Evolutionary conservation across 2,797 vertebrate species (phyloP).

Genomic region (Podarcis siculus): DNA sequence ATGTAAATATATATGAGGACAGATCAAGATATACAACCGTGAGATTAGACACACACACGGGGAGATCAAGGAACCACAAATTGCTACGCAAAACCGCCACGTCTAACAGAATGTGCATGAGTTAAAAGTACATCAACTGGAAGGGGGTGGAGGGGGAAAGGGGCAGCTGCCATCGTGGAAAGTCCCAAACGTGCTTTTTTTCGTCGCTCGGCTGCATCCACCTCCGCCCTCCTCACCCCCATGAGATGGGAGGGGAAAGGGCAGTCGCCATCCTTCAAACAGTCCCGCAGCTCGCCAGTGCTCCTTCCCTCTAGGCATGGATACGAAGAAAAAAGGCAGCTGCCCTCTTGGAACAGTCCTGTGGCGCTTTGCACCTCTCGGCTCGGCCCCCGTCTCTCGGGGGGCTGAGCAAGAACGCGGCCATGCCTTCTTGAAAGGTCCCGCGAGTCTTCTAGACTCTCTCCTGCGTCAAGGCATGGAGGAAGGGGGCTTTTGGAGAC

Average conservation of each 20-base stretch:
- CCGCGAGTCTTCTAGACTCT: constrained; percentile 26
- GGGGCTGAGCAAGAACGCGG: neutral
- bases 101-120: constrained; percentile 81
- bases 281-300: constrained; percentile 45
- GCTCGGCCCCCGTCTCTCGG: neutral
- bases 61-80: constrained; percentile 74
- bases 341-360: constrained; percentile 29
- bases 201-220: neutral
- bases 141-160: constrained; percentile 51
- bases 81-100: constrained; percentile 82
- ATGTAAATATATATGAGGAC: constrained; percentile 75
- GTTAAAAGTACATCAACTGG: constrained; percentile 77
- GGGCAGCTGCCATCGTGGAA: constrained; percentile 53
- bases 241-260: neutral
- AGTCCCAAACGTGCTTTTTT: constrained; percentile 53
- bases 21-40: constrained; percentile 75
- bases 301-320: neutral
- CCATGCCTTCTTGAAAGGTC: constrained; percentile 39
- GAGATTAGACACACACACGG: constrained; percentile 72
- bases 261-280: neutral
- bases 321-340: constrained; percentile 10
- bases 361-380: constrained; percentile 51
- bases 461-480: constrained; percentile 42
- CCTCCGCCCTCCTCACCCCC: neutral
- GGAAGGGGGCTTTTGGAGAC: constrained; percentile 5